Conservation (phyloP, 2,888 invertebrate genomes). For the Xanthia icteritia region DNA sequence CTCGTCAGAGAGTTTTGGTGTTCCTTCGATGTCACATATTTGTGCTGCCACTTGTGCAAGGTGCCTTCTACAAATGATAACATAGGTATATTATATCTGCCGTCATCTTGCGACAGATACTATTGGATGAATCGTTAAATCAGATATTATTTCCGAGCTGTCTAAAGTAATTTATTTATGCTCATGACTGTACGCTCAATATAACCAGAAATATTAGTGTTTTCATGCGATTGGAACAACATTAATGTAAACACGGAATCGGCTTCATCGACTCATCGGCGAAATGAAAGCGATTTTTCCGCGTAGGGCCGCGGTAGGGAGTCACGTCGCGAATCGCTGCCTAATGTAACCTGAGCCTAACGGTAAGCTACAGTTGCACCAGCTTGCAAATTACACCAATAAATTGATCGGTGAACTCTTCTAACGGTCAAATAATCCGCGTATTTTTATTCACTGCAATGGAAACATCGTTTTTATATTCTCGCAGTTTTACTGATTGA, state of each 20-base stretch:
- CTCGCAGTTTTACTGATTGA: conserved; percentile 4
- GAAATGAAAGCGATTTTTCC: neutral
- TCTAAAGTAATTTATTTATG: neutral
- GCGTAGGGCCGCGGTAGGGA: too few relatives aligned
- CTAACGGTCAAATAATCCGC: conserved; percentile 44
- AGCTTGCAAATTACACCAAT: conserved; percentile 64
- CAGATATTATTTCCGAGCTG: neutral
- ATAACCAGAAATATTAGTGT: neutral
- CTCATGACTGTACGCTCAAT: neutral
- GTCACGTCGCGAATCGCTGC: conserved; percentile 1
- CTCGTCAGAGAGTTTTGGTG: too few relatives aligned
- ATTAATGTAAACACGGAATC: neutral
- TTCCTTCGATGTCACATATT: too few relatives aligned
- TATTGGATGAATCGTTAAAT: too few relatives aligned
- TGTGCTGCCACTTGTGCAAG: too few relatives aligned
- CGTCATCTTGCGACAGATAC: too few relatives aligned
- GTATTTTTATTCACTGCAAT: conserved; percentile 41
- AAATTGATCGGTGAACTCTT: conserved; percentile 47
- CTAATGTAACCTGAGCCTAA: conserved; percentile 3
- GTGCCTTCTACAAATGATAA: too few relatives aligned
- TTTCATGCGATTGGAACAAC: neutral
- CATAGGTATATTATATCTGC: too few relatives aligned
- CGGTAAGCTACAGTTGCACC: conserved; percentile 62
- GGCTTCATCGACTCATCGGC: neutral
- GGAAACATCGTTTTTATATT: conserved; percentile 36